A percentile compares a stretch with the other conserved stretches of the same genome.
These are phyloP conservation scores for Xylophagus ater DNA, from an alignment of 2,888 invertebrate species.

Conservation along the genomic window DNA sequence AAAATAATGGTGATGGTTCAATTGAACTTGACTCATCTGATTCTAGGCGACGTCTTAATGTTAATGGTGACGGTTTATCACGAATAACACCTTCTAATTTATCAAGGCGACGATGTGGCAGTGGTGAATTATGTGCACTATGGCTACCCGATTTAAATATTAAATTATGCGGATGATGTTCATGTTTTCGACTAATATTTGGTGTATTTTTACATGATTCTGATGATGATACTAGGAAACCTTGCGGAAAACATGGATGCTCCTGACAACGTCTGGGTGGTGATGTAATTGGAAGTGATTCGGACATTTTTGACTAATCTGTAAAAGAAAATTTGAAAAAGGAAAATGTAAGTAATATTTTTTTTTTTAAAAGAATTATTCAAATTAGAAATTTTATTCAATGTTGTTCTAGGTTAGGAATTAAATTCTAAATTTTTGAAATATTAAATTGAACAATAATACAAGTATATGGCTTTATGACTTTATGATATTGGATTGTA, in stretches of 20 bases:
- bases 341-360: neutral
- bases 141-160: conserved; percentile 20
- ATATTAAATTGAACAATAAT: no score
- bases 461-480: no score
- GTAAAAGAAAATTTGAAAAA: neutral
- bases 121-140: conserved; percentile 20
- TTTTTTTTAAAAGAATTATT: neutral
- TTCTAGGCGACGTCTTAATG: conserved; percentile 10
- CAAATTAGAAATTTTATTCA: no score
- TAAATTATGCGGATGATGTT: conserved; percentile 15
- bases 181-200: conserved; percentile 17
- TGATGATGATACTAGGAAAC: conserved; percentile 12
- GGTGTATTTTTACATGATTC: conserved; percentile 21
- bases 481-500: no score
- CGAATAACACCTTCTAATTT: conserved; percentile 21
- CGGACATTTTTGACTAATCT: conserved; percentile 17
- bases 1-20: conserved; percentile 16
- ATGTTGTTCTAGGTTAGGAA: no score
- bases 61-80: conserved; percentile 19
- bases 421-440: no score
- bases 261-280: conserved; percentile 17
- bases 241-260: conserved; percentile 9
- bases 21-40: conserved; percentile 17
- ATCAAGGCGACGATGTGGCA: conserved; percentile 20
- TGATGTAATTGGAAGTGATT: conserved; percentile 18